phyloP scores from a whole-genome alignment of 2,888 invertebrate genomes.

The Cantharis nigra region DNA sequence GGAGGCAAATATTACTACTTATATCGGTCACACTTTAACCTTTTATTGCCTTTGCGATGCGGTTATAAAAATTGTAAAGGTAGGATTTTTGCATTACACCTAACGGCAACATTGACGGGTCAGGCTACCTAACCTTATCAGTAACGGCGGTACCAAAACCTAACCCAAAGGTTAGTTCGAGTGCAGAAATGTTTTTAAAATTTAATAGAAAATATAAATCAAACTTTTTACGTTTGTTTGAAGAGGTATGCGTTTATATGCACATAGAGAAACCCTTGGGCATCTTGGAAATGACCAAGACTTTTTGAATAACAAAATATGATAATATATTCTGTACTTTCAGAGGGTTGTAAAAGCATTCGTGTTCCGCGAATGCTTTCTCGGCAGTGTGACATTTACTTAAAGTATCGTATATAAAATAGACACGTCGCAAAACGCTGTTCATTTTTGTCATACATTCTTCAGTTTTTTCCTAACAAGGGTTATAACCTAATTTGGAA shows the following conservation, averaged over 20 bases:
- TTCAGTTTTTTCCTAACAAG: neutral
- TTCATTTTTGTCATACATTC: neutral
- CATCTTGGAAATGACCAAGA: constrained; percentile 45
- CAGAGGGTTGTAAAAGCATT: constrained; percentile 14
- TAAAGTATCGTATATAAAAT: constrained; percentile 1
- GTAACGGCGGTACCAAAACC: neutral
- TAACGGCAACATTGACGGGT: neutral
- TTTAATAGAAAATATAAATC: neutral
- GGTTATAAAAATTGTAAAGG: neutral
- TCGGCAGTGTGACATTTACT: neutral
- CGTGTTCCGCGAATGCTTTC: constrained; percentile 15
- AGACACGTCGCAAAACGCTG: neutral
- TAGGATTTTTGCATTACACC: neutral
- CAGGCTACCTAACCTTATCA: neutral
- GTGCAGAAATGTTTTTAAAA: neutral
- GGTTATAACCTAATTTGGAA: neutral
- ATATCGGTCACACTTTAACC: constrained; percentile 13
- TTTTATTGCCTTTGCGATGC: neutral
- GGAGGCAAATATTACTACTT: constrained; percentile 13
- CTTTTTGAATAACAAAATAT: constrained; percentile 44
- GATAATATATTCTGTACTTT: constrained; percentile 43
- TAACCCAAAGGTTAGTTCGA: neutral
- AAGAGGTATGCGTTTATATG: neutral
- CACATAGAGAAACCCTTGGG: constrained; percentile 13
- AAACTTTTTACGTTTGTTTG: neutral